Base-by-base conservation (phyloP, 2,797 vertebrate species). In the Mionectes olivaceus region DNA sequence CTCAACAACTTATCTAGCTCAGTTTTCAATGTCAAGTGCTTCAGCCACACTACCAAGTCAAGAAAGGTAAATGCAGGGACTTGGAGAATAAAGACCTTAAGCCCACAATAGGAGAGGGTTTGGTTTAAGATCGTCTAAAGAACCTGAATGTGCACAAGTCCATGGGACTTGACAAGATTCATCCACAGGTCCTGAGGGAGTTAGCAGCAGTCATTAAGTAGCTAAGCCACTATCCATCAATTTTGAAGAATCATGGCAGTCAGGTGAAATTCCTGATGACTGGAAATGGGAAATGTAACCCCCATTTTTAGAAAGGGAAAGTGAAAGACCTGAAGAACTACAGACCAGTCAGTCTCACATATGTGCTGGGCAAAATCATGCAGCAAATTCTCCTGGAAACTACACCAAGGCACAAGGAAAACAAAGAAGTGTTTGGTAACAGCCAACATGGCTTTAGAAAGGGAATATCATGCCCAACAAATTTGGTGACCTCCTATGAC, bases 11-110 rank as follows among this genome's bases (percentile, higher is more conserved):
- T 52, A 24, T 39, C 4, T 23, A 8, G 11, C 33, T 46, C 1
- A 1, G 11, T 41, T 12, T 21, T 60, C 60, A 46, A 6, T 16
- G 11, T 47, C 17, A 33, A 46, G 11, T 53, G 33, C 30, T 81
- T 30, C 22, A 75, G 33, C 14, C 14, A 39, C 1, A 10, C 21
- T 19, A 6, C 4, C 8, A 41, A 7, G 7, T 1, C 15, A 32
- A 74, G 18, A 53, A 68, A 41, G 12, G 53, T 25, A 53, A 74
- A 46, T 46, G 9, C 1, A 4, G 28, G 13, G 13, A 46, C 10
- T 19, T 23, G 53, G 18, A 60, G 30, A 41, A 41, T 16, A 21
- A 41, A 67, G 39, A 23, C 10, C 18, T 5, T 67, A 5, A 1
- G 0, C 15, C 22, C 14, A 19, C 30, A 53, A 18, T 7, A 60